Evolutionary conservation across 2,888 invertebrate species (phyloP).

Genomic region (Steinernema carpocapsae): DNA sequence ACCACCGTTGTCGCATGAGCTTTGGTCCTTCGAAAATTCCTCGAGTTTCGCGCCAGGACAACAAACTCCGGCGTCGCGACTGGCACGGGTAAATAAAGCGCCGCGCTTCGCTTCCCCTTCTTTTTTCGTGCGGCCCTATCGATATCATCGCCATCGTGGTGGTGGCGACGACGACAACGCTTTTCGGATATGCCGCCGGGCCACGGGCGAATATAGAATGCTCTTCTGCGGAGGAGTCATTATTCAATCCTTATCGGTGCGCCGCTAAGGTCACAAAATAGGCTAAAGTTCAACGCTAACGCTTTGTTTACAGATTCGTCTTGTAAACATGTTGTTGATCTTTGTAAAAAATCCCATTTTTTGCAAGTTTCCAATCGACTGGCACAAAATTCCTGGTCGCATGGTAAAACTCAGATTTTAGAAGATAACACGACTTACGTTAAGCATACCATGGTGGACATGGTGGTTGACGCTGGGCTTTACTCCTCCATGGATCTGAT

Average conservation of each 20-base stretch:
- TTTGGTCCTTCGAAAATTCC: neutral
- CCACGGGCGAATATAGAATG: too few species aligned
- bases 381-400: neutral
- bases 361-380: too few species aligned
- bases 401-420: neutral
- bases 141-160: neutral
- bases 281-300: too few species aligned
- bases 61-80: conserved; percentile 4
- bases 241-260: too few species aligned
- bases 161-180: too few species aligned
- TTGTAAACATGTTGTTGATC: too few species aligned
- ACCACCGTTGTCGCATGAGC: neutral
- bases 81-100: conserved; percentile 30
- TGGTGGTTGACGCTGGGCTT: neutral
- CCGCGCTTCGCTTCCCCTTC: neutral
- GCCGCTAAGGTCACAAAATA: too few species aligned
- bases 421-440: conserved; percentile 25
- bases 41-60: conserved; percentile 5
- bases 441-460: conserved; percentile 15
- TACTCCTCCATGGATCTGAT: neutral
- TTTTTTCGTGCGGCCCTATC: too few species aligned
- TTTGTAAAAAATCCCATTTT: too few species aligned
- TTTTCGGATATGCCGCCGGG: too few species aligned
- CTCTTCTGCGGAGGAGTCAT: too few species aligned
- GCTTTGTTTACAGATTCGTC: too few species aligned